phyloP scores from a whole-genome alignment of 2,797 vertebrate species.

The Chelon labrosus region DNA sequence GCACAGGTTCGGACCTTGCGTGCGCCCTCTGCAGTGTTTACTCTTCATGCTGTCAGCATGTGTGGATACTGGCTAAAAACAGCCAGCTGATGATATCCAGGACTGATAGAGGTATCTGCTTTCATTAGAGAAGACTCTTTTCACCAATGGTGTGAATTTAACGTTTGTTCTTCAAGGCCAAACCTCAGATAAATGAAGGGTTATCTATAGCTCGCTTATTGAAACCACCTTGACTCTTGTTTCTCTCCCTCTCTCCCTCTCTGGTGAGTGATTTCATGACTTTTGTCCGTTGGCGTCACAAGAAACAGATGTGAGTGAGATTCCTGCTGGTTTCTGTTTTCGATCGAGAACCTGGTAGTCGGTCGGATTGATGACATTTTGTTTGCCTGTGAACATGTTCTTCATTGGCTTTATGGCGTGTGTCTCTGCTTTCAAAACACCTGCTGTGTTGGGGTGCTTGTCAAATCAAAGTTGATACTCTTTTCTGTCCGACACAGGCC shows the following conservation, averaged over 20 bases:
- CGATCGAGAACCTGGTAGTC: slow-evolving; percentile 74
- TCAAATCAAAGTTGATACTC: slow-evolving; percentile 63
- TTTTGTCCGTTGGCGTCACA: slow-evolving; percentile 81
- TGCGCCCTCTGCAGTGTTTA: slow-evolving; percentile 77
- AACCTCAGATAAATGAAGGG: slow-evolving; percentile 75
- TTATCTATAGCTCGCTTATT: slow-evolving; percentile 86
- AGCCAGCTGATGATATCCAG: slow-evolving; percentile 78
- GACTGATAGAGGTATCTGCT: slow-evolving; percentile 76
- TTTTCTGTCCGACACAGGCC: slow-evolving; percentile 23
- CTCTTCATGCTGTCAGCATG: slow-evolving; percentile 73
- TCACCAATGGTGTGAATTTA: slow-evolving; percentile 82
- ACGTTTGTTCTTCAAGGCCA: slow-evolving; percentile 72
- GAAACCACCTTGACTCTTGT: slow-evolving; percentile 78
- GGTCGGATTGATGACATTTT: slow-evolving; percentile 81
- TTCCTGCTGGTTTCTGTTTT: slow-evolving; percentile 80
- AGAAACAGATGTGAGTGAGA: slow-evolving; percentile 84
- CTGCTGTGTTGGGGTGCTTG: slow-evolving; percentile 65
- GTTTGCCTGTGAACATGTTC: slow-evolving; percentile 84
- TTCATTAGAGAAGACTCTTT: slow-evolving; percentile 77
- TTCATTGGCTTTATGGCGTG: slow-evolving; percentile 79
- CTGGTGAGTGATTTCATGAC: slow-evolving; percentile 82
- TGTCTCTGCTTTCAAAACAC: slow-evolving; percentile 78
- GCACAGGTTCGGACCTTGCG: slow-evolving; percentile 69
- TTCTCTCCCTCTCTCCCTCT: slow-evolving; percentile 56
- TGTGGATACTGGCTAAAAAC: slow-evolving; percentile 73